phyloP scores from a whole-genome alignment of 2,797 vertebrate species.

The Acanthornis magna region DNA sequence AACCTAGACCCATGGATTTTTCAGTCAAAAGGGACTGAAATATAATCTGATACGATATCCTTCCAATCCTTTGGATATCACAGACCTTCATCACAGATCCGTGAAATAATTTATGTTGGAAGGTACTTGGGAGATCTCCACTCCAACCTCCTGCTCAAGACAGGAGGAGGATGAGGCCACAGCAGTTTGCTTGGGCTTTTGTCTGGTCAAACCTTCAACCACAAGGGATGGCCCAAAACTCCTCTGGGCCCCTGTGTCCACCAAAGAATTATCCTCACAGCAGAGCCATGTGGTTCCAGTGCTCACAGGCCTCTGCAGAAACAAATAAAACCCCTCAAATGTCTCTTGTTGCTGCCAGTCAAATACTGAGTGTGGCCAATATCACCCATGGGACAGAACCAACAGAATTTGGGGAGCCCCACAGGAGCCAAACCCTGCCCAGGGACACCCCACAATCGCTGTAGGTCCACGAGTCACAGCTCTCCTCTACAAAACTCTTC shows the following conservation, averaged over 20 bases:
- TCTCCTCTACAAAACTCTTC: not conserved
- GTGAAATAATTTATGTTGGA: not conserved
- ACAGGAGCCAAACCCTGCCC: not conserved
- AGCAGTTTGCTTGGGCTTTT: not conserved
- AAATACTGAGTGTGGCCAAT: not conserved
- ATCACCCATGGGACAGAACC: not conserved
- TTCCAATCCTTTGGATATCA: not conserved
- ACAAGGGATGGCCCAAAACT: not conserved
- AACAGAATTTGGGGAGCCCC: not conserved
- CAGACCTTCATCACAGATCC: not conserved
- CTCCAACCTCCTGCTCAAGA: not conserved
- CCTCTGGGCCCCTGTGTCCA: not conserved
- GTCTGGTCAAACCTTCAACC: not conserved
- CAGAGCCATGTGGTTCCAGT: fast-evolving
- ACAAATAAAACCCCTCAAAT: not conserved
- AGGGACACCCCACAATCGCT: not conserved
- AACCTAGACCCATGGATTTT: not conserved
- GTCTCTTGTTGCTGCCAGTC: not conserved
- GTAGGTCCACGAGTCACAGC: too few species aligned
- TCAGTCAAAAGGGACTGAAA: not conserved
- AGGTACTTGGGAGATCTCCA: not conserved
- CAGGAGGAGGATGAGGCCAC: not conserved
- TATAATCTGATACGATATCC: not conserved
- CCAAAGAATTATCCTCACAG: not conserved
- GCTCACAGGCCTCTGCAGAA: not conserved